phyloP scores from a whole-genome alignment of 2,113 vertebrate genomes.

The Pholis gunnellus region DNA sequence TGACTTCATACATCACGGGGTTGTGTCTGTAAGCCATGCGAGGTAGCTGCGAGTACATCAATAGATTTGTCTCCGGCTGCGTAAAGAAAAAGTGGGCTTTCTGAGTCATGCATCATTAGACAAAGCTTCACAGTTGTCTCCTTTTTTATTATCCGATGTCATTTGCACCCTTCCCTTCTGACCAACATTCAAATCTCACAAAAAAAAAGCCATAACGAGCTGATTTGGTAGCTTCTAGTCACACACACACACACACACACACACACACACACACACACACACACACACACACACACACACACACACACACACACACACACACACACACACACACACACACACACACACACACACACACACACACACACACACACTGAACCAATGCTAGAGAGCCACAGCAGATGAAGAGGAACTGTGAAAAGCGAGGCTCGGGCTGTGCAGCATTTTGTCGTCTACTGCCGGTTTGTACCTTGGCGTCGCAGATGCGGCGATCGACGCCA shows the following conservation, averaged over 20 bases:
- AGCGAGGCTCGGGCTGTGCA: background rate
- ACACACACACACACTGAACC: background rate
- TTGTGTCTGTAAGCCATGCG: background rate
- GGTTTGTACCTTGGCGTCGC: conserved; percentile 90
- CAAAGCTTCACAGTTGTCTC: conserved; percentile 1
- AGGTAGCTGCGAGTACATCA: conserved; percentile 20
- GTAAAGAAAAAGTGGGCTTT: conserved; percentile 1
- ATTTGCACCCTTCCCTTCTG: conserved; percentile 26
- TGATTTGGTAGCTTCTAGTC: conserved; percentile 24
- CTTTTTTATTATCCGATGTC: conserved; percentile 8
- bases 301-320: background rate
- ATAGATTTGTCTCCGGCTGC: conserved; percentile 16
- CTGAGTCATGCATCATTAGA: conserved; percentile 48
- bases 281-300: no score
- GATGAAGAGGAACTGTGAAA: background rate
- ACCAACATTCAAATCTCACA: conserved; percentile 20
- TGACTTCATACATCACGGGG: background rate
- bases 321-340: no score
- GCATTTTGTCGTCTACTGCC: background rate
- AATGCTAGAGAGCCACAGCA: conserved; percentile 13
- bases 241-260: background rate
- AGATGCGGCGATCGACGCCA: conserved; percentile 93
- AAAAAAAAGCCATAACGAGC: conserved; percentile 41
- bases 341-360: background rate
- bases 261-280: no score